Evolutionary conservation across 2,113 vertebrate species (phyloP), one percentile per base, ranked within the genome.

Genomic region (Physeter macrocephalus): DNA sequence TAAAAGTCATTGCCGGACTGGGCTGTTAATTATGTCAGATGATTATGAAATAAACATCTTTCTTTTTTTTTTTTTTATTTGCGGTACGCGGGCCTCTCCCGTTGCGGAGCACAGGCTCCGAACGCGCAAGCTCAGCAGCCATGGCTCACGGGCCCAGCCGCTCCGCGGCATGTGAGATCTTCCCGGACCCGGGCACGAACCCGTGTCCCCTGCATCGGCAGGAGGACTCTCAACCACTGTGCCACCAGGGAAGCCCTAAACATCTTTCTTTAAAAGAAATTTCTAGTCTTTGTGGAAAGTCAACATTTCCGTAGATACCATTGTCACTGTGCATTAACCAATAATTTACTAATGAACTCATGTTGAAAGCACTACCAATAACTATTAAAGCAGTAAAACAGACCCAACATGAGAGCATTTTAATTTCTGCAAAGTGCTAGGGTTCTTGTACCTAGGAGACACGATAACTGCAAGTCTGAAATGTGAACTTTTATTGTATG

Each of bases 261-360:
- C 77, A 97, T 71, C 49, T 88, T 69, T 96, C 91, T 97, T 96
- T 97, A 96, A 59, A 83, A 97, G 71, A 61, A 97, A 96, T 71
- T 94, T 95, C 93, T 92, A 96, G 67, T 97, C 66, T 97, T 96
- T 94, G 83, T 59, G 94, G 91, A 95, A 97, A 96, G 95, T 92
- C 96, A 96, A 69, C 82, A 13, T 98, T 98, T 97, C 97, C 94
- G 95, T 92, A 97, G 95, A 98, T 98, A 57, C 21, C 43, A 93
- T 66, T 59, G 81, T 95, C 96, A 96, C 96, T 98, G 69, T 97
- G 43, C 88, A 94, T 96, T 95, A 93, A 85, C 92, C 86, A 90
- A 95, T 57, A 95, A 97, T 97, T 96, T 97, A 39, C 91, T 96
- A 97, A 98, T 80, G 93, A 98, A 92, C 36, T 89, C 66, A 66